Evolutionary conservation across 2,113 vertebrate genomes (phyloP), one percentile per base, ranked within the genome.

Genomic region (Ellobius talpinus): DNA sequence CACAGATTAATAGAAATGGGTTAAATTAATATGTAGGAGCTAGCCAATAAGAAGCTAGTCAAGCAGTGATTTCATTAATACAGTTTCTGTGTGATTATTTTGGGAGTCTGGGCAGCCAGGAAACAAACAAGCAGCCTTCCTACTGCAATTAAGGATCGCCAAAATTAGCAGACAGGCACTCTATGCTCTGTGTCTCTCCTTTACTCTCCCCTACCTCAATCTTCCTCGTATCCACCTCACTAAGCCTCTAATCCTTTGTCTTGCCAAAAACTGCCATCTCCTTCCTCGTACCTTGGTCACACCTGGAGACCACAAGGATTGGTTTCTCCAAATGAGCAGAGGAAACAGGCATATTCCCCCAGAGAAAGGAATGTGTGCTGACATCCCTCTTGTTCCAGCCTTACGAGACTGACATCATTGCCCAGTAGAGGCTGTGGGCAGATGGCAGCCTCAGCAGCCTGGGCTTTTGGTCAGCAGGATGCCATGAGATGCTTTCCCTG

Each of bases 381-480:
- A 98, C 98, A 98, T 93, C 96, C 95, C 98, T 96, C 97, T 98
- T 93, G 6, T 97, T 98, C 97, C 86, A 92, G 94, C 95, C 97
- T 98, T 97, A 89, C 0, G 61, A 97, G 97, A 89, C 96, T 96
- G 2, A 93, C 98, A 91, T 98, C 98, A 99, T 99, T 98, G 98
- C 97, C 97, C 86, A 95, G 21, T 93, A 92, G 98, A 98, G 96
- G 96, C 97, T 72, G 66, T 82, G 74, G 98, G 98, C 99, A 99
- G 98, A 99, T 98, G 98, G 98, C 97, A 97, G 97, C 96, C 13
- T 33, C 45, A 0, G 94, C 97, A 97, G 97, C 97, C 96, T 94
- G 66, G 97, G 97, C 96, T 97, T 96, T 94, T 96, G 96, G 98
- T 96, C 98, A 98, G 98, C 98, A 95, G 98, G 98, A 97, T 16